Evolutionary conservation across 2,888 invertebrate species (phyloP), one percentile per base, ranked within the genome.

Genomic region (Temnothorax ravouxi): DNA sequence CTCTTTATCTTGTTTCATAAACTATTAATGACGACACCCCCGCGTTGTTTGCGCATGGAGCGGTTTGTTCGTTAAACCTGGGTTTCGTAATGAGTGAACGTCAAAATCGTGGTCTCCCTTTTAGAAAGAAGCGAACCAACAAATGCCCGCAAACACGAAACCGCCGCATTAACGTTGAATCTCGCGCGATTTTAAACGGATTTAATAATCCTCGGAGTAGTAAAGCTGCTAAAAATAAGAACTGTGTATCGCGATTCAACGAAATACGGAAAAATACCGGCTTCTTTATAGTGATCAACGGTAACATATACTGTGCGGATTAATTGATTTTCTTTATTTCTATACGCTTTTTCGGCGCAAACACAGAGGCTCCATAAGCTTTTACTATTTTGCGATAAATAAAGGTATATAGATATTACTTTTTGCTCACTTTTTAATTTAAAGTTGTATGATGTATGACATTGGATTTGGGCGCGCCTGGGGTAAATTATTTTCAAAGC

Each of bases 21-120:
- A 71, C 71, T 79, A 79, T 71, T 71, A 79, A 79, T 59, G 79
- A 79, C 47, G 77, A 50, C 72, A 47, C 44, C 25, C 15, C 15
- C 44, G 59, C n/a, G 38, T 79, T 71, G 47, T 71, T 80, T 80
- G 59, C 47, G 38, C 41, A 54, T 25, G 44, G n/a, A 38, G 56
- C 38, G 79, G 79, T 47, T 71, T 71, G 47, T 71, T 71, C 59
- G 59, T 80, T 64, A 80, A 59, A 80, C 25, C 34, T 25, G n/a
- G 34, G 56, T 38, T 69, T 56, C 47, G 56, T 71, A 71, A 79
- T 56, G 71, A 79, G 56, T 59, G 71, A 44, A 56, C 56, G 71
- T 79, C 71, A 71, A 79, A 79, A 69, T 71, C 79, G 71, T 13
- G 50, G 47, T 56, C 56, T 18, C 18, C 21, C 71, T 59, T 71